phyloP scores from a whole-genome alignment of 2,888 invertebrate genomes.

The Tipula unca region DNA sequence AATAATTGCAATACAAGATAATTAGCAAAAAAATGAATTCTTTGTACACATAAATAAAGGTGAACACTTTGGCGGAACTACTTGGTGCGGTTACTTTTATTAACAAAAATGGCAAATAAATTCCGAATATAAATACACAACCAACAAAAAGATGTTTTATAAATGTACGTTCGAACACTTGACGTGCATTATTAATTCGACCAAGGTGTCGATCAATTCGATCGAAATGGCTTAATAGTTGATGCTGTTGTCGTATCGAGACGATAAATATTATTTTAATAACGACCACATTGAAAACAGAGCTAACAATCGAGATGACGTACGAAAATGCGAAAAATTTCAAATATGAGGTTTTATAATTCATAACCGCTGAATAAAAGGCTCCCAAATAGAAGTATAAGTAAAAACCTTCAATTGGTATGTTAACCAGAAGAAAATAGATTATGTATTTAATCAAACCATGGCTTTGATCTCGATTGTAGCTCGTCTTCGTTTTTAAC shows the following conservation, averaged over 20 bases:
- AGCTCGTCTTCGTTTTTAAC: not conserved
- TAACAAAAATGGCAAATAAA: not conserved
- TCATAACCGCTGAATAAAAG: not conserved
- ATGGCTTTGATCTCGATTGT: not conserved
- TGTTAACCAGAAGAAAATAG: not conserved
- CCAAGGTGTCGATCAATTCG: not conserved
- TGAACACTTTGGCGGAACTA: not conserved
- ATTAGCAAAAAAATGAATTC: not conserved
- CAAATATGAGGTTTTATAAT: not conserved
- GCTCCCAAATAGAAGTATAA: not conserved
- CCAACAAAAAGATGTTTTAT: not conserved
- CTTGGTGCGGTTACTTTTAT: not conserved
- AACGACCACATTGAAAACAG: not conserved
- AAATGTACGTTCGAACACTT: not conserved
- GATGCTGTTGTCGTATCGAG: not conserved
- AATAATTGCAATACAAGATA: not conserved
- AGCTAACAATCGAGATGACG: not conserved
- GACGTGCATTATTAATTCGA: not conserved
- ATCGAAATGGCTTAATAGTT: not conserved
- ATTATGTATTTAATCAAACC: not conserved
- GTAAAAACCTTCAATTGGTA: not conserved
- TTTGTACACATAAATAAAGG: not conserved
- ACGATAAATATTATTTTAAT: not conserved
- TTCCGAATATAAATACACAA: not conserved
- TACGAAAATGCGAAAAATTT: not conserved